Conservation (phyloP, 2,888 invertebrate genomes). For the Pristionchus maxplancki region DNA sequence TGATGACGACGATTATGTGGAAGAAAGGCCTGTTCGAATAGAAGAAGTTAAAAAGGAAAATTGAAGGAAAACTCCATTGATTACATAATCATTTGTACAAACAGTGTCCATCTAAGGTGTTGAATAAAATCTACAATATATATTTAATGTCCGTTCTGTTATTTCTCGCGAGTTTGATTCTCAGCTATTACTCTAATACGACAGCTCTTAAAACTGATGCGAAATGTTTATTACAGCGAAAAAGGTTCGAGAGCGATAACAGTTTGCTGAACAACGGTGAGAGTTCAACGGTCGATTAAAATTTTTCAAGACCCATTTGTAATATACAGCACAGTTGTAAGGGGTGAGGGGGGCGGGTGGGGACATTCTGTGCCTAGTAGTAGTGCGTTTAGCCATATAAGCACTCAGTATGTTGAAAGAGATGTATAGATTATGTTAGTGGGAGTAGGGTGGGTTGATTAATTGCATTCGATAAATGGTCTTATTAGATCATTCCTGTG, state of each 20-base stretch:
- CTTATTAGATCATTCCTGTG: constrained; percentile 70
- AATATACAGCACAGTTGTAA: background rate
- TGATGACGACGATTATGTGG: background rate
- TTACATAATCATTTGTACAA: background rate
- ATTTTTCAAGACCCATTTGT: background rate
- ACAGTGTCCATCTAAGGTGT: background rate
- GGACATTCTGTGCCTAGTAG: background rate
- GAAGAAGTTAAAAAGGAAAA: background rate
- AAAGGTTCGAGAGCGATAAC: background rate
- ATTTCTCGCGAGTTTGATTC: constrained; percentile 12
- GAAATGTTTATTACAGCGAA: background rate
- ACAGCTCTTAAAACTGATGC: background rate
- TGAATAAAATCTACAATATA: background rate
- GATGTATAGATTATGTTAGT: background rate
- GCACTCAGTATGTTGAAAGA: background rate
- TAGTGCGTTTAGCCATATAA: background rate
- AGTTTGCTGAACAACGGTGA: background rate
- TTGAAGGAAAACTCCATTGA: background rate
- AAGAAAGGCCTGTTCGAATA: background rate
- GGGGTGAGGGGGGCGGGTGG: too few relatives aligned
- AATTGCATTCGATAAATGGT: too few relatives aligned
- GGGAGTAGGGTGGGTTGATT: background rate
- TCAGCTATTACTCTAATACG: constrained; percentile 2
- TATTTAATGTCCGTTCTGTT: background rate
- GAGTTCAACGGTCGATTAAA: background rate